Base-by-base conservation (phyloP, 2,888 invertebrate genomes). In the Sinodicranocentrus sp. region DNA sequence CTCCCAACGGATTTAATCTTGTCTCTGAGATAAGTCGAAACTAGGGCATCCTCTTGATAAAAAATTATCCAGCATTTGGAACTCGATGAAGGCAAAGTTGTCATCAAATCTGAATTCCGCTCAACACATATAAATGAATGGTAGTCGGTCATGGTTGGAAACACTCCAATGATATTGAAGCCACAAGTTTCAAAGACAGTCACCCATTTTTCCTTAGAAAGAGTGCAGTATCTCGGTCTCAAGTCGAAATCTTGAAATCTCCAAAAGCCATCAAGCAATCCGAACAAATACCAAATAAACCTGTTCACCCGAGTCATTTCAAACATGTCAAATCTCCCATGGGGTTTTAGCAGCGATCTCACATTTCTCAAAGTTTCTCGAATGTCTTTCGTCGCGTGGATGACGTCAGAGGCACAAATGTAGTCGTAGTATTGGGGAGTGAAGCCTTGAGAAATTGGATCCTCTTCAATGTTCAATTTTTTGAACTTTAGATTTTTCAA, bases 181-280 rank as follows among this genome's bases (percentile, higher is more conserved):
- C n/a, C n/a, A n/a, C n/a, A n/a, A n/a, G n/a, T n/a, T n/a, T n/a
- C n/a, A n/a, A n/a, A n/a, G n/a, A n/a, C n/a, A n/a, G n/a, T n/a
- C n/a, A n/a, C n/a, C n/a, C n/a, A n/a, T n/a, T n/a, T n/a, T n/a
- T n/a, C n/a, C n/a, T n/a, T n/a, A n/a, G n/a, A n/a, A n/a, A n/a
- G n/a, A n/a, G n/a, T n/a, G n/a, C n/a, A n/a, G n/a, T n/a, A n/a
- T n/a, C n/a, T n/a, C n/a, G 48, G 44, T 39, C 75, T 19, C 17
- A 75, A 19, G 23, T 75, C 63, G 17, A 19, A n/a, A 26, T 75
- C 75, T 44, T 43, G 23, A 17, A 75, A 75, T 5, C 25, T 21
- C 61, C 75, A 63, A 67, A 71, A 84, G 25, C 85, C 85, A 25
- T 82, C 82, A 19, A 85, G 57, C 0, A 48, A 44, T 0, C 85